Evolutionary conservation across 2,113 vertebrate species (phyloP).

Genomic region (Ceuthmochares aereus): DNA sequence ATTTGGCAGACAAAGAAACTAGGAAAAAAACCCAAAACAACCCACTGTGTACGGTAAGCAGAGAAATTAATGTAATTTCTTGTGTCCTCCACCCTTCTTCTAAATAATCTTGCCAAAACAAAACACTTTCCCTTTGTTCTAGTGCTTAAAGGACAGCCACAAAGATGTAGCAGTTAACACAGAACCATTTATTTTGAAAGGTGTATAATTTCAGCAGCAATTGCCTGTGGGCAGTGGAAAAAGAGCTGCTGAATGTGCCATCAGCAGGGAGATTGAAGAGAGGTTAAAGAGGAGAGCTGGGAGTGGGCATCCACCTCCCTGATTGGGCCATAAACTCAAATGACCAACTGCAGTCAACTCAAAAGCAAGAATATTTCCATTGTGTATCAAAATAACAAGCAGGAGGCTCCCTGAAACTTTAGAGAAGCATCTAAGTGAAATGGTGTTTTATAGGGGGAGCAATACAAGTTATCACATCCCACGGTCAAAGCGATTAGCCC

Average conservation of each 20-base stretch:
- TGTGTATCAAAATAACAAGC: not conserved
- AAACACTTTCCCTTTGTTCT: not conserved
- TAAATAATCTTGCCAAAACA: not conserved
- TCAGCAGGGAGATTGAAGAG: not conserved
- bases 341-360: not conserved
- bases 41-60: not conserved
- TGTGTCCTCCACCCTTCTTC: not conserved
- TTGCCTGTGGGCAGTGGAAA: not conserved
- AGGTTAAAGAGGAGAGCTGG: not conserved
- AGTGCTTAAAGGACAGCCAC: not conserved
- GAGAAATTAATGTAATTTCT: not conserved
- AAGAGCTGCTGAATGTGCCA: not conserved
- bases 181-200: not conserved
- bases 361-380: not conserved
- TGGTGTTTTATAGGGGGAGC: not conserved
- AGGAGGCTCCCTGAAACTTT: not conserved
- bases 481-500: not conserved
- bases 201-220: not conserved
- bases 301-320: not conserved
- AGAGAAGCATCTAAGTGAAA: not conserved
- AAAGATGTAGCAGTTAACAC: not conserved
- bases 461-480: not conserved
- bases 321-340: not conserved
- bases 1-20: not conserved
- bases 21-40: not conserved